A percentile compares a stretch with the other conserved stretches of the same genome.
Evolutionary conservation across 1,140 invertebrate species (phyloP).

Genomic region (Drosophila watanabei): DNA sequence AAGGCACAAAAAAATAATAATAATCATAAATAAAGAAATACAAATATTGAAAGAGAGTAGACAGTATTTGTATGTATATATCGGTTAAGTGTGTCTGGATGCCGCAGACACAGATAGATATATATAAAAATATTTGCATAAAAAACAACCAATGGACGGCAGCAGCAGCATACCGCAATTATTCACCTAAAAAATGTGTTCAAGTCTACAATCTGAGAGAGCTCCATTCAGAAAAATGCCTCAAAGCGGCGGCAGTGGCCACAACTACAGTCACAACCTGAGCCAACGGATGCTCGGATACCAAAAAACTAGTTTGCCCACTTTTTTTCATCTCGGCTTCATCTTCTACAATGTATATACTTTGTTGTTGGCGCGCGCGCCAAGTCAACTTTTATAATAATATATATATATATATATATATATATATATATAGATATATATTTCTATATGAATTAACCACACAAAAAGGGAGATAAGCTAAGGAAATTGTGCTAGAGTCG

Average conservation of each 20-base stretch:
- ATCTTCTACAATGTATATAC: conserved; percentile 32
- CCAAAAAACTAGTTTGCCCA: conserved; percentile 83
- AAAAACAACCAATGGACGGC: conserved; percentile 51
- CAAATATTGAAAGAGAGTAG: conserved; percentile 59
- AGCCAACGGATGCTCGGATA: conserved; percentile 79
- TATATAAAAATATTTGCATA: conserved; percentile 66
- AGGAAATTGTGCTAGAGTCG: background rate
- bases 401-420: conserved; percentile 32
- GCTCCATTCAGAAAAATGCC: conserved; percentile 75
- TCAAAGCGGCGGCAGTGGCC: conserved; percentile 40
- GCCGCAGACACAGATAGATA: conserved; percentile 31
- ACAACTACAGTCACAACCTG: conserved; percentile 65
- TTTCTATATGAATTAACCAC: conserved; percentile 41
- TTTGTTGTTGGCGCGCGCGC: conserved; percentile 71
- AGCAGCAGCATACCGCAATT: conserved; percentile 63
- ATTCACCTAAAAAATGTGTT: conserved; percentile 71
- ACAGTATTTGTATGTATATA: conserved; percentile 29
- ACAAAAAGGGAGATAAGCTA: background rate
- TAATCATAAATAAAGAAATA: conserved; percentile 49
- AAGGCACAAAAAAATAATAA: conserved; percentile 42
- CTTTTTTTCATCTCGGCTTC: conserved; percentile 53
- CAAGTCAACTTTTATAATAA: conserved; percentile 67
- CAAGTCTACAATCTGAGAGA: conserved; percentile 71
- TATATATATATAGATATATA: conserved; percentile 37
- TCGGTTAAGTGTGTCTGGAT: conserved; percentile 62